Base-by-base conservation (phyloP, 2,113 vertebrate genomes). In the Nyctereutes procyonoides region DNA sequence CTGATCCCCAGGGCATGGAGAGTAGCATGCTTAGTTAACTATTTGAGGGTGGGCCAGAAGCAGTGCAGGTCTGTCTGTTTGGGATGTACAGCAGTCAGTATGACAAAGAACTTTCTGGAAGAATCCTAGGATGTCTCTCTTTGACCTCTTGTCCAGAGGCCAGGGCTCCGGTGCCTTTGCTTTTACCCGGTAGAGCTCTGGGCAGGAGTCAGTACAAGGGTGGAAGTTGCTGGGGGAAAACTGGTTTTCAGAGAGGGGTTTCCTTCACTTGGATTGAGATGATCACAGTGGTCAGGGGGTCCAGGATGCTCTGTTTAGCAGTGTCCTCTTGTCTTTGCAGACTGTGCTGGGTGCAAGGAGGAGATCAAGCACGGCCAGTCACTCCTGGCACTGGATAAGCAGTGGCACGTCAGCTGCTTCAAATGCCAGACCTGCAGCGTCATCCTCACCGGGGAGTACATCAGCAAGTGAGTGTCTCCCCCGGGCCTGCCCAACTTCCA, bases 341-440 rank as follows among this genome's bases (percentile, higher is more conserved):
- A 99, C 96, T 99, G 99, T 3, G 99, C 99, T 1, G 99, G 99
- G 82, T 99, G 99, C 98, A 99, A 99, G 98, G 99, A 99, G 48
- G 99, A 99, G 98, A 99, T 99, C 98, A 99, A 99, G 98, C 99
- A 99, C 63, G 99, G 99, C 88, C 99, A 99, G 98, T 99, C 99
- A 0, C 99, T 99, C 69, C 98, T 99, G 99, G 99, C 99, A 0
- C 95, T 99, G 98, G 99, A 99, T 98, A 99, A 99, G 97, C 99
- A 99, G 98, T 99, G 99, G 99, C 99, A 99, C 0, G 99, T 99
- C 98, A 99, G 99, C 99, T 99, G 99, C 98, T 99, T 99, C 99
- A 99, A 99, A 98, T 99, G 99, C 98, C 99, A 99, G 98, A 99
- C 99, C 4, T 99, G 99, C 48, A 99, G 99, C 65, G 98, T 99